Evolutionary conservation across 2,113 vertebrate species (phyloP).

Genomic region (Sapayoa aenigma): DNA sequence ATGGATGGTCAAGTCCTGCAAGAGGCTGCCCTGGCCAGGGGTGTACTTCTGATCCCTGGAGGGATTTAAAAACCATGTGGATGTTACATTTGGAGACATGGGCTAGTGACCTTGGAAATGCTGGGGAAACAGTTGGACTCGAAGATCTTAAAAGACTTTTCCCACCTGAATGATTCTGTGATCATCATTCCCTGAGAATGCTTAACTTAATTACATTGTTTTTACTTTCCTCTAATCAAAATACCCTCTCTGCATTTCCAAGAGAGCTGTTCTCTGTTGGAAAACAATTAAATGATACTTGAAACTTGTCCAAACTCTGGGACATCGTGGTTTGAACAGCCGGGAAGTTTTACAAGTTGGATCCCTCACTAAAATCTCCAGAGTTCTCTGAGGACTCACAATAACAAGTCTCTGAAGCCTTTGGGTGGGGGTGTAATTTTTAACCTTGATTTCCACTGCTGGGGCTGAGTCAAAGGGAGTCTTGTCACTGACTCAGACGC

Average conservation of each 20-base stretch:
- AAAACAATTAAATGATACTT: neutral
- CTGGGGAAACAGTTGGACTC: neutral
- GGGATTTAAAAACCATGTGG: accelerated
- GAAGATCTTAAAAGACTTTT: accelerated
- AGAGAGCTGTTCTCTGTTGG: neutral
- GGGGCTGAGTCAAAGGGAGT: neutral
- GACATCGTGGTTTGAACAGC: neutral
- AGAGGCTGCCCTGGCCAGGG: neutral
- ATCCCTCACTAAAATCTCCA: neutral
- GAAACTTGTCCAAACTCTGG: neutral
- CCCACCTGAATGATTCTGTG: neutral
- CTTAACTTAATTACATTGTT: neutral
- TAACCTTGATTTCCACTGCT: neutral
- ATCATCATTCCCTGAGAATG: neutral
- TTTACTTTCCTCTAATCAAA: neutral
- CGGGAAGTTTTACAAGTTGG: neutral
- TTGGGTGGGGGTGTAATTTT: neutral
- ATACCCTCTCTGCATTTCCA: neutral
- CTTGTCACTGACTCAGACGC: neutral
- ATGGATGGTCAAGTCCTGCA: neutral
- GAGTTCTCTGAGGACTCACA: neutral
- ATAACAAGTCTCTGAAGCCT: neutral
- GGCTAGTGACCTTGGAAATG: neutral
- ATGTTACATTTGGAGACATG: neutral
- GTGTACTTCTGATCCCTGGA: neutral